A percentile compares a stretch with the other conserved stretches of the same genome.
Evolutionary conservation across 2,113 vertebrate genomes (phyloP).

Genomic region (Cyprinodon tularosa): DNA sequence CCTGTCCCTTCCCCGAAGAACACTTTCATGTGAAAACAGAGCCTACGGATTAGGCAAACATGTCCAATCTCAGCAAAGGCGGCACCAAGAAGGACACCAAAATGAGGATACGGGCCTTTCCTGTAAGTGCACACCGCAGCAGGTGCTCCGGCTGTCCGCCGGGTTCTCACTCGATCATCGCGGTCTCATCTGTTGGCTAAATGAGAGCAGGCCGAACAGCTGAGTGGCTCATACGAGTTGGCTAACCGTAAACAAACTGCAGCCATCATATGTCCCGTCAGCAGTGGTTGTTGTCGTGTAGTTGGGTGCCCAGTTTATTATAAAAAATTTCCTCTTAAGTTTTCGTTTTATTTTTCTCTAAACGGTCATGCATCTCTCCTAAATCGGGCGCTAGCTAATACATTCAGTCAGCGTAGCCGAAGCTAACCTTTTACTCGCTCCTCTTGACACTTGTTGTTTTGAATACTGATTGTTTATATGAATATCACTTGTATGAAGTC

Average conservation of each 20-base stretch:
- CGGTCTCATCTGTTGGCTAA: constrained; percentile 52
- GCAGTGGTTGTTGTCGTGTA: not conserved
- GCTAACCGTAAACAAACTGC: constrained; percentile 44
- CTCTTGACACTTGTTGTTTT: constrained; percentile 70
- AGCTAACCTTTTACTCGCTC: constrained; percentile 45
- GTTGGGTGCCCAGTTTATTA: not conserved
- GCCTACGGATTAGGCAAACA: constrained; percentile 79
- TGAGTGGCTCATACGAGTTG: constrained; percentile 49
- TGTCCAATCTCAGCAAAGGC: constrained; percentile 98
- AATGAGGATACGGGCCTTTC: constrained; percentile 99
- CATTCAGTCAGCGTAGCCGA: constrained; percentile 35
- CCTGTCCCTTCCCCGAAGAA: constrained; percentile 58
- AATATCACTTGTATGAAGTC: not conserved
- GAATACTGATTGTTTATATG: not conserved
- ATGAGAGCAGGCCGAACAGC: constrained; percentile 53
- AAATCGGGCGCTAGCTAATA: constrained; percentile 23
- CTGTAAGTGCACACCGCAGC: constrained; percentile 85
- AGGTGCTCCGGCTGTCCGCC: constrained; percentile 36
- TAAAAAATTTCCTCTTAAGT: not conserved
- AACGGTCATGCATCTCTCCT: constrained; percentile 3
- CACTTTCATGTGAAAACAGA: constrained; percentile 80
- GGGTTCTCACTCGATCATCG: constrained; percentile 63
- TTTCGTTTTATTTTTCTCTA: not conserved
- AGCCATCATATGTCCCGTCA: constrained; percentile 4
- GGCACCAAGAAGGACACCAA: constrained; percentile 98